phyloP scores from a whole-genome alignment of 2,797 vertebrate species.

The Gymnoscopelus microlampas region DNA sequence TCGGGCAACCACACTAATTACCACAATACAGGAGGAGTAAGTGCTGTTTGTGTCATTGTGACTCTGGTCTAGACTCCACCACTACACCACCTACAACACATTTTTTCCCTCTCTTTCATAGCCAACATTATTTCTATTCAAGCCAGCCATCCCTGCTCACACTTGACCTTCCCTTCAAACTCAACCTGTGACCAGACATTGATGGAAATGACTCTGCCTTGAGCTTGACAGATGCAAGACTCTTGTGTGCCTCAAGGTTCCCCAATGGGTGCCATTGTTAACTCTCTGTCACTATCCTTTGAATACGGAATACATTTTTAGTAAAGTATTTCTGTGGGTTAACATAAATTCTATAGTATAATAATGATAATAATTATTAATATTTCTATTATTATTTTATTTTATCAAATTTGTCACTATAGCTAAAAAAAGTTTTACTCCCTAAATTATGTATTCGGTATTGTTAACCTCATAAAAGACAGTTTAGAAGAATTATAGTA shows the following conservation, averaged over 20 bases:
- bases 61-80: background rate
- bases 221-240: background rate
- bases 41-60: too few relatives aligned
- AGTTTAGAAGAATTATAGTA: background rate
- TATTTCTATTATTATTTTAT: too few relatives aligned
- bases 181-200: conserved; percentile 5
- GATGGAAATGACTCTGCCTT: background rate
- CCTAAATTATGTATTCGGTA: too few relatives aligned
- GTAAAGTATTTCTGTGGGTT: too few relatives aligned
- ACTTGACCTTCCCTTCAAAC: conserved; percentile 24
- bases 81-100: background rate
- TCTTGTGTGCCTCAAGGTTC: background rate
- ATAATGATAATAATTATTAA: too few relatives aligned
- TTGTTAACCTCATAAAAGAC: too few relatives aligned
- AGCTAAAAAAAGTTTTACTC: too few relatives aligned
- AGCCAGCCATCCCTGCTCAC: background rate
- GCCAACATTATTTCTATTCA: background rate
- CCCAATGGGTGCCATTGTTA: background rate
- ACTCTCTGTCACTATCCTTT: background rate
- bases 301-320: too few relatives aligned
- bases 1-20: too few relatives aligned
- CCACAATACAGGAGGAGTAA: too few relatives aligned
- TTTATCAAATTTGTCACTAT: too few relatives aligned
- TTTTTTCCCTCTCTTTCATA: background rate
- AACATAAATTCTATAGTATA: too few relatives aligned